These are phyloP conservation scores for Ophioninae sp. DNA, from an alignment of 2,888 invertebrate genomes.

Conservation along the genomic window DNA sequence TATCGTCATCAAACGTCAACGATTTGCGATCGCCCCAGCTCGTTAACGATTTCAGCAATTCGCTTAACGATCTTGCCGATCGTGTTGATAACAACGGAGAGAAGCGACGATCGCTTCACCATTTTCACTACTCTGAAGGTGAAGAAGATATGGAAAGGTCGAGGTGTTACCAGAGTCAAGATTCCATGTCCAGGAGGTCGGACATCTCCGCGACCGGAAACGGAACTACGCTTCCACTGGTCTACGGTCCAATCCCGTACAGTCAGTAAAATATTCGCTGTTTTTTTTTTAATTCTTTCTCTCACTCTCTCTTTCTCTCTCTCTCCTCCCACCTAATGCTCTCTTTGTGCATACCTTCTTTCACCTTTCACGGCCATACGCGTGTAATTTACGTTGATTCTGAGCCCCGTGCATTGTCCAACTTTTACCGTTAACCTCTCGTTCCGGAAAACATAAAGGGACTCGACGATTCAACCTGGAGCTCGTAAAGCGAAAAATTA, in stretches of 20 bases:
- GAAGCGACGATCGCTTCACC: constrained; percentile 39
- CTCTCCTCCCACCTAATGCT: neutral
- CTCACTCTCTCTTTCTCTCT: constrained; percentile 24
- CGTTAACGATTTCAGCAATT: constrained; percentile 73
- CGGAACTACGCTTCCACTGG: constrained; percentile 86
- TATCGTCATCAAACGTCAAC: constrained; percentile 50
- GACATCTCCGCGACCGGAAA: constrained; percentile 70
- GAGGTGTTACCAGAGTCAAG: constrained; percentile 47
- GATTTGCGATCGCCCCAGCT: constrained; percentile 75
- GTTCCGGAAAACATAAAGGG: constrained; percentile 12
- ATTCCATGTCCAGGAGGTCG: constrained; percentile 65
- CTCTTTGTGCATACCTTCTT: neutral
- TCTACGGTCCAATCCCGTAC: constrained; percentile 89
- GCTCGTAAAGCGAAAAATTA: constrained; percentile 15
- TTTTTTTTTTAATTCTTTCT: constrained; percentile 38
- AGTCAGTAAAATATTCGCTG: constrained; percentile 84
- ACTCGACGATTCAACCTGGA: constrained; percentile 26
- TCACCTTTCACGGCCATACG: constrained; percentile 28
- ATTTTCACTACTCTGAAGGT: constrained; percentile 26
- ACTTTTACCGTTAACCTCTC: constrained; percentile 52
- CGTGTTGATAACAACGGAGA: constrained; percentile 16
- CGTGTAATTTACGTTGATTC: constrained; percentile 47
- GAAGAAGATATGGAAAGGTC: constrained; percentile 37
- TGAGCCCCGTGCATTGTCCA: constrained; percentile 38
- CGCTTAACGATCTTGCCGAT: constrained; percentile 67